Conservation (phyloP, 2,797 vertebrate species). For the Eulemur albifrons region DNA sequence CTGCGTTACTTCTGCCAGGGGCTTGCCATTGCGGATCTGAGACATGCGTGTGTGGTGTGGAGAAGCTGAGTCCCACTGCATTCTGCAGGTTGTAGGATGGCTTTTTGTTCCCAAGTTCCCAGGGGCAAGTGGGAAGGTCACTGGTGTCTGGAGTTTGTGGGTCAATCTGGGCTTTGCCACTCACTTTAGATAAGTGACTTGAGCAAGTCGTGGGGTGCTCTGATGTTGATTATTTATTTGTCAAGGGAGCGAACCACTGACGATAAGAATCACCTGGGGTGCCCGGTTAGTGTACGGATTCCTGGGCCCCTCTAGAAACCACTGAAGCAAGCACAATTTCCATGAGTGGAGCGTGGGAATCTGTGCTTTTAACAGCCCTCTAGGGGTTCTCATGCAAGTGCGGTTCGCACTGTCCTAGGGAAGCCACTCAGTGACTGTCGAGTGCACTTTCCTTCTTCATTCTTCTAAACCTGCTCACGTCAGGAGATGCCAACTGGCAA, state of each 20-base stretch:
- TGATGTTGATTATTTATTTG: background rate
- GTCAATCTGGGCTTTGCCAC: background rate
- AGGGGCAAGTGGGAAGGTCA: background rate
- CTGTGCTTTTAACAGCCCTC: background rate
- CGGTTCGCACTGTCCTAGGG: background rate
- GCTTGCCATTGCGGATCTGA: background rate
- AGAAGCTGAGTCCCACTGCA: background rate
- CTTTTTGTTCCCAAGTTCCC: background rate
- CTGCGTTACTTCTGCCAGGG: background rate
- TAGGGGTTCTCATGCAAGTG: background rate
- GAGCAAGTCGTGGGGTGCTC: background rate
- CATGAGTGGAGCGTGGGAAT: background rate
- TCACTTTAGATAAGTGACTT: background rate
- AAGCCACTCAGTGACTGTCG: too few species aligned
- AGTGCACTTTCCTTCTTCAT: background rate
- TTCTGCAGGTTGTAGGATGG: background rate
- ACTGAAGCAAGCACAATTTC: background rate
- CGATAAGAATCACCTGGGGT: background rate
- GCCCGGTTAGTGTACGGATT: background rate
- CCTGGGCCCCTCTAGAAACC: background rate
- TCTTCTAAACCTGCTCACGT: background rate
- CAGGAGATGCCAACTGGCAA: background rate
- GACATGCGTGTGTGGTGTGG: background rate
- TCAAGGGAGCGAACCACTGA: background rate
- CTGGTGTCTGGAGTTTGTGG: background rate